phyloP scores from a whole-genome alignment of 2,113 vertebrate species.

The Sminthopsis crassicaudata region DNA sequence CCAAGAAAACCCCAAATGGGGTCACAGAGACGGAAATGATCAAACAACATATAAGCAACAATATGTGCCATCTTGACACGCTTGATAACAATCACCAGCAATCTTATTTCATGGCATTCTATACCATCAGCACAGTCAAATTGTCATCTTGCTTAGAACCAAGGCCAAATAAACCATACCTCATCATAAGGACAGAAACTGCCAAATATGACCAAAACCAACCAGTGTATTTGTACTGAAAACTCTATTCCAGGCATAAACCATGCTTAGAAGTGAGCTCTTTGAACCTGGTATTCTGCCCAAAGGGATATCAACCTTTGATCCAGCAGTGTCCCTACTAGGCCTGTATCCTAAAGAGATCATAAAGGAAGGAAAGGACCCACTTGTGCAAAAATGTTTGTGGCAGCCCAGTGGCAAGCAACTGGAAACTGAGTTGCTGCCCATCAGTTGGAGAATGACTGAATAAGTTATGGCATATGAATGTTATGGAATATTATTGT shows the following conservation, averaged over 20 bases:
- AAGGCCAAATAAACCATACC: not conserved
- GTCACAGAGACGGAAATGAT: not conserved
- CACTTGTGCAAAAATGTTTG: too few relatives aligned
- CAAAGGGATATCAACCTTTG: too few relatives aligned
- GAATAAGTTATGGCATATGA: too few relatives aligned
- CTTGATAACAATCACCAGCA: not conserved
- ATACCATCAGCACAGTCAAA: not conserved
- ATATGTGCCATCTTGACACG: not conserved
- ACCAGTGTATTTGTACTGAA: not conserved
- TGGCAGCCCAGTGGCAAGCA: too few relatives aligned
- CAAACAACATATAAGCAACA: not conserved
- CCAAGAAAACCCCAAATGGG: not conserved
- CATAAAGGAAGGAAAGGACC: too few relatives aligned
- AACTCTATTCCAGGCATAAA: not conserved
- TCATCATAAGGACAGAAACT: not conserved
- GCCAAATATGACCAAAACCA: not conserved
- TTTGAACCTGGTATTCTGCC: too few relatives aligned
- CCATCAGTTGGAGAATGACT: too few relatives aligned
- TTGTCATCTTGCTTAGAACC: not conserved
- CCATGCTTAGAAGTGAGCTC: not conserved
- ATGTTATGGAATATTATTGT: too few relatives aligned
- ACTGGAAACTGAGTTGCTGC: too few relatives aligned
- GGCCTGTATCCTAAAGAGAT: too few relatives aligned
- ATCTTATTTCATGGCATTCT: not conserved
- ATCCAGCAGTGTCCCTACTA: too few relatives aligned